Conservation (phyloP, 92 coral and sea anemone genomes). For the Actinernus sp. region DNA sequence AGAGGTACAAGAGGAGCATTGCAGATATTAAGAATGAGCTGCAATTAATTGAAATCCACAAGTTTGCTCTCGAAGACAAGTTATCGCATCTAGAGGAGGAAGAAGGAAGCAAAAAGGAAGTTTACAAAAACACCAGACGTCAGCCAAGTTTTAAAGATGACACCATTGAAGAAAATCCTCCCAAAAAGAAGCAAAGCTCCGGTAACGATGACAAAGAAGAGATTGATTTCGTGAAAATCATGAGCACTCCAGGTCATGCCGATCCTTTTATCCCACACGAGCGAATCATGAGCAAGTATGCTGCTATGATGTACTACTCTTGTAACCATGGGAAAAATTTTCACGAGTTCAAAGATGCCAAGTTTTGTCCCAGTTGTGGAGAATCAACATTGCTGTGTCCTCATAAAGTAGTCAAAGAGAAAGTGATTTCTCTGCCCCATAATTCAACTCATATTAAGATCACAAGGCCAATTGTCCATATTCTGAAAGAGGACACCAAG, state of each 20-base stretch:
- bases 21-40: conserved; percentile 89
- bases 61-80: conserved; percentile 81
- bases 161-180: conserved; percentile 14
- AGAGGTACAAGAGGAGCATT: conserved; percentile 78
- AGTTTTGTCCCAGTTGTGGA: conserved; percentile 93
- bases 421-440: conserved; percentile 85
- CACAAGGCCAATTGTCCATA: conserved; percentile 83
- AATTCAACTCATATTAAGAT: conserved; percentile 95
- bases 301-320: conserved; percentile 90
- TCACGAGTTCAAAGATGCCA: conserved; percentile 94
- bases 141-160: conserved; percentile 24
- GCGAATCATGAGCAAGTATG: conserved; percentile 90
- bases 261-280: conserved; percentile 96
- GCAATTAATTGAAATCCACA: conserved; percentile 81
- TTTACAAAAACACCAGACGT: conserved; percentile 28
- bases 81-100: conserved; percentile 66
- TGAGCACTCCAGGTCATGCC: conserved; percentile 83
- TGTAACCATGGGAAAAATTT: conserved; percentile 98
- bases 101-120: conserved; percentile 43
- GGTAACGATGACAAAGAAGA: conserved; percentile 73
- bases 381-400: conserved; percentile 94
- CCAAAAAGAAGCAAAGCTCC: conserved; percentile 2
- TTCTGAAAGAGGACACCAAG: conserved; percentile 49
- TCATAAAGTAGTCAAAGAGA: conserved; percentile 84
- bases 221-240: conserved; percentile 89